These are phyloP conservation scores for Nerophis lumbriciformis DNA, from an alignment of 2,113 vertebrate species.

Conservation along the genomic window DNA sequence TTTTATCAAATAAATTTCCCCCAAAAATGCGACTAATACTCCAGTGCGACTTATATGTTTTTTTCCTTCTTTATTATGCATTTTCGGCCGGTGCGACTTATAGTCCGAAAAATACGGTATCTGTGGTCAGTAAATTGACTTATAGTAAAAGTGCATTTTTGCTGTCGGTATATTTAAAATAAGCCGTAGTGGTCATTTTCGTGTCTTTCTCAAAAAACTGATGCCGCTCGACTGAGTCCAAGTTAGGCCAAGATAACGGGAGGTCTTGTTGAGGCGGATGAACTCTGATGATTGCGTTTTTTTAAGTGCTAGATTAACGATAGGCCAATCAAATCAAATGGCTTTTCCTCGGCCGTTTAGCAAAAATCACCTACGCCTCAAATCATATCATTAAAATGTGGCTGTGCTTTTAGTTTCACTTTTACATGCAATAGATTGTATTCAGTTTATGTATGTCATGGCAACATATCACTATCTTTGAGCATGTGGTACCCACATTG, in stretches of 20 bases:
- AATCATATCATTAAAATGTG: conserved; percentile 9
- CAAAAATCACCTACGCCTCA: conserved; percentile 9
- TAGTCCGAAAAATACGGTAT: too few species aligned
- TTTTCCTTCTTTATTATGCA: too few species aligned
- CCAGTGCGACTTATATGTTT: too few species aligned
- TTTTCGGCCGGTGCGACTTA: too few species aligned
- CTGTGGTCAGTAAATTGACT: too few species aligned
- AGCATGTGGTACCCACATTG: neutral
- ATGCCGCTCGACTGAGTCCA: conserved; percentile 13
- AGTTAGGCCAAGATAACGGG: conserved; percentile 12
- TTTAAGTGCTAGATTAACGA: conserved; percentile 19
- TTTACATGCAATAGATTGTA: neutral
- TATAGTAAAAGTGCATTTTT: too few species aligned
- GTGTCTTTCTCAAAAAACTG: neutral
- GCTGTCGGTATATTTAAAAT: neutral
- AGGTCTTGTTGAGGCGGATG: conserved; percentile 12
- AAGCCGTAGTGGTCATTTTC: neutral
- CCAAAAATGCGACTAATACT: too few species aligned
- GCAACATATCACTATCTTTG: neutral
- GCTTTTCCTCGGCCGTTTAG: neutral
- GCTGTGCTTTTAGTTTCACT: conserved; percentile 10
- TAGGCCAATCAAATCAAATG: conserved; percentile 23
- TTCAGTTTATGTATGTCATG: neutral
- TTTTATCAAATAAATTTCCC: too few species aligned
- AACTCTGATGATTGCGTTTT: conserved; percentile 16